Base-by-base conservation (phyloP, 2,888 invertebrate species). In the Polymixis lichenea region DNA sequence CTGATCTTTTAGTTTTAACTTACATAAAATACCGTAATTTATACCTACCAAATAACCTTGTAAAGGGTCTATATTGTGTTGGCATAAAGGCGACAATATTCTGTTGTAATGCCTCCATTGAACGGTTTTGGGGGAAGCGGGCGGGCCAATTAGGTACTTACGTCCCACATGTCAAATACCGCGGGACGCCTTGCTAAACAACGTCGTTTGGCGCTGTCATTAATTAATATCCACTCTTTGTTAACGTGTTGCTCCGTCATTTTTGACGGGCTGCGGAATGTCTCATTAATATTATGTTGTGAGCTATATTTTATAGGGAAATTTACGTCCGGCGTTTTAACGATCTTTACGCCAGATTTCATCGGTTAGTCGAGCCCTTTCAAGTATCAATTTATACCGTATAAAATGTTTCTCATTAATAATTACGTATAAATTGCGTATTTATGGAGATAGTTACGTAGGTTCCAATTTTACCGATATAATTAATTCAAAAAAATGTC, bases 81-180 rank as follows among this genome's bases (percentile, higher is more conserved):
- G 49, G 49, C 46, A 74, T 15, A 67, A 76, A 77, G 28, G 73
- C 71, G 62, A 32, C 49, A 53, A 60, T 56, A 62, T 73, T 55
- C 56, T 53, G 58, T 56, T 86, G 43, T 72, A 65, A 66, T 58
- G 43, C 32, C 28, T 65, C 70, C 53, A 64, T 77, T 77, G 25
- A 77, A 75, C 38, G 66, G 55, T 77, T 74, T 82, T 38, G 49
- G 13, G 61, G 67, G 38, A 73, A 76, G 53, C 64, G 66, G 58
- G 61, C 70, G 72, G 69, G 68, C 74, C 83, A 89, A 88, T 89
- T 87, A 67, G 38, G 67, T n/a, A 87, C 69, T 80, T 75, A 56
- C 61, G 25, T 38, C 53, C 25, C 72, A 72, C 78, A 83, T 83
- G 82, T 84, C 82, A 86, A 83, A 89, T 83, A 86, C 79, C 60